Percentiles rank a stretch among this genome's conserved stretches.
These are phyloP conservation scores for Hylomyscus alleni DNA, from an alignment of 2,797 vertebrate genomes.

Conservation along the genomic window DNA sequence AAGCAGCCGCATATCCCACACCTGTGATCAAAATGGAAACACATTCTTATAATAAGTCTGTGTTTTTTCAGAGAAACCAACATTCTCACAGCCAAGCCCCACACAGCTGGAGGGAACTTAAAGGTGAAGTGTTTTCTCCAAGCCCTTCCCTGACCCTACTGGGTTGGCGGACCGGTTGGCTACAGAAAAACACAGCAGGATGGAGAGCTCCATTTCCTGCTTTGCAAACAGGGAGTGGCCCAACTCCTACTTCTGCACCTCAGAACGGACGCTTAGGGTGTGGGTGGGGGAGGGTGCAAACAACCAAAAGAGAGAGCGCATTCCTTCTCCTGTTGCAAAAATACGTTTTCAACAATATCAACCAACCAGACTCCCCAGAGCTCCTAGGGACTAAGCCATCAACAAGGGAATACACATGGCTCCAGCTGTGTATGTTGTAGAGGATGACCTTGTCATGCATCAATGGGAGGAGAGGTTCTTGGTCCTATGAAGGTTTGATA, in stretches of 20 bases:
- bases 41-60: background rate
- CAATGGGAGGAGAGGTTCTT: too few species aligned
- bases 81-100: background rate
- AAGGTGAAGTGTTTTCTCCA: background rate
- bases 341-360: background rate
- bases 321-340: conserved; percentile 26
- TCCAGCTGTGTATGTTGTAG: too few species aligned
- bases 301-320: background rate
- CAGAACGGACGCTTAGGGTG: background rate
- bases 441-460: too few species aligned
- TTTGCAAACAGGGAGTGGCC: background rate
- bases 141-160: too few species aligned
- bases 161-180: background rate
- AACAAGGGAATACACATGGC: too few species aligned
- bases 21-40: background rate
- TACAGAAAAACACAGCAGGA: background rate
- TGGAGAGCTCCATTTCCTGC: background rate
- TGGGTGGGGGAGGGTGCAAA: background rate
- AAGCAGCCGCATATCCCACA: background rate
- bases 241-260: background rate
- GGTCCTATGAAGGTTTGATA: too few species aligned
- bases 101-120: background rate
- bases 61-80: background rate
- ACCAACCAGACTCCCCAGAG: too few species aligned
- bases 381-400: too few species aligned